Evolutionary conservation across 2,113 vertebrate species (phyloP).

Genomic region (Sylvilagus bachmani): DNA sequence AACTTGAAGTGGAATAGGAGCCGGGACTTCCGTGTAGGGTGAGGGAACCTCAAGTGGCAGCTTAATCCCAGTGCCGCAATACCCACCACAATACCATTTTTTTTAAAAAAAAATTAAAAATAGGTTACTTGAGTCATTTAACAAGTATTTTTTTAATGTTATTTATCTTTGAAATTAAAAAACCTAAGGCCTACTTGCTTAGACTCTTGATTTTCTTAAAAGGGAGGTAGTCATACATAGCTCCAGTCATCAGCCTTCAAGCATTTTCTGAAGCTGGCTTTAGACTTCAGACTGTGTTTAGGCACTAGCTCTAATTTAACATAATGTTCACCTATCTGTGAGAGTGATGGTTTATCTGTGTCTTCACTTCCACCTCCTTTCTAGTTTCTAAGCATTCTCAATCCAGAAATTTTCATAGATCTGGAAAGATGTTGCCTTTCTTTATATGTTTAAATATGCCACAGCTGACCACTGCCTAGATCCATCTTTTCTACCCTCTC

Average conservation of each 20-base stretch:
- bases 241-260: not conserved
- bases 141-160: not conserved
- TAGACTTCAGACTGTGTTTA: too few relatives aligned
- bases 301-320: not conserved
- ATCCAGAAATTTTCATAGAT: not conserved
- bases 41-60: too few relatives aligned
- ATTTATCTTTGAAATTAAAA: slow-evolving; percentile 19
- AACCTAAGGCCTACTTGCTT: not conserved
- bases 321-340: not conserved
- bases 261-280: not conserved
- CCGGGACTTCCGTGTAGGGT: too few relatives aligned
- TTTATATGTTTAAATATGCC: slow-evolving; percentile 2
- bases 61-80: too few relatives aligned
- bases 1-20: too few relatives aligned
- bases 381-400: not conserved
- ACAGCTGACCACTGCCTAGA: not conserved
- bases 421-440: not conserved
- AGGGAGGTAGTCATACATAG: not conserved
- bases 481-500: not conserved
- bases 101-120: not conserved
- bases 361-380: not conserved
- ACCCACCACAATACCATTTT: not conserved
- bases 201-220: not conserved
- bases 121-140: not conserved
- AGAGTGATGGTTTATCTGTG: not conserved